Conservation (phyloP, 2,113 vertebrate species). For the Phalacrocorax carbo region DNA sequence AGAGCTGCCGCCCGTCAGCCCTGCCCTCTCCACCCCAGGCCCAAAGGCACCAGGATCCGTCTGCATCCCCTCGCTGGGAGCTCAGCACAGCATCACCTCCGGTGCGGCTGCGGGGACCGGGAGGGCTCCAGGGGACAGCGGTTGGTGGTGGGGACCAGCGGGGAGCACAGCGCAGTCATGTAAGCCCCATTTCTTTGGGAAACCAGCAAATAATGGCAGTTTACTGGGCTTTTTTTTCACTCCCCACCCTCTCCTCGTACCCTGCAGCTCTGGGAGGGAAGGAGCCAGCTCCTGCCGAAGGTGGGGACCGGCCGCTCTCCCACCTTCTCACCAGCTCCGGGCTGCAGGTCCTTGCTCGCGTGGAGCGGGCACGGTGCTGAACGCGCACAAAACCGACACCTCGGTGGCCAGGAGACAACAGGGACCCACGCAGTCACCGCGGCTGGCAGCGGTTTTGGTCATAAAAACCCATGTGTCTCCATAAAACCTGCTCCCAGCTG, state of each 20-base stretch:
- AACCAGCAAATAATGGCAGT: not conserved
- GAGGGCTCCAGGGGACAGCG: not conserved
- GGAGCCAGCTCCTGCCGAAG: not conserved
- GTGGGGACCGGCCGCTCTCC: not conserved
- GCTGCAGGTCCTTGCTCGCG: not conserved
- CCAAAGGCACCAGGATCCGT: not conserved
- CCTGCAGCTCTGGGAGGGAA: not conserved
- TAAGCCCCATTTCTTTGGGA: not conserved
- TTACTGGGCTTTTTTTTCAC: not conserved
- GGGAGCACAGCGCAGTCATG: not conserved
- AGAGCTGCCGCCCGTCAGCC: not conserved
- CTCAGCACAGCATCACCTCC: not conserved
- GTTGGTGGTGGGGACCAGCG: not conserved
- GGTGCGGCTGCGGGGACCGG: fast-evolving
- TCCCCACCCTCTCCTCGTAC: no score
- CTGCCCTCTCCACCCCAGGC: no score
- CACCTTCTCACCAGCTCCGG: no score
- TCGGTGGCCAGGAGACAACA: not conserved
- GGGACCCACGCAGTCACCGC: not conserved
- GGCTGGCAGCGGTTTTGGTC: fast-evolving
- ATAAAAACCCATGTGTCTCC: not conserved
- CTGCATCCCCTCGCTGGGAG: fast-evolving
- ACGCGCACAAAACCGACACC: not conserved
- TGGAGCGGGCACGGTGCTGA: not conserved
- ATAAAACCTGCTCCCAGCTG: not conserved